Percentiles rank a stretch among this genome's conserved stretches.
These are phyloP conservation scores for Prionace glauca DNA, from an alignment of 2,797 vertebrate species.

Conservation along the genomic window DNA sequence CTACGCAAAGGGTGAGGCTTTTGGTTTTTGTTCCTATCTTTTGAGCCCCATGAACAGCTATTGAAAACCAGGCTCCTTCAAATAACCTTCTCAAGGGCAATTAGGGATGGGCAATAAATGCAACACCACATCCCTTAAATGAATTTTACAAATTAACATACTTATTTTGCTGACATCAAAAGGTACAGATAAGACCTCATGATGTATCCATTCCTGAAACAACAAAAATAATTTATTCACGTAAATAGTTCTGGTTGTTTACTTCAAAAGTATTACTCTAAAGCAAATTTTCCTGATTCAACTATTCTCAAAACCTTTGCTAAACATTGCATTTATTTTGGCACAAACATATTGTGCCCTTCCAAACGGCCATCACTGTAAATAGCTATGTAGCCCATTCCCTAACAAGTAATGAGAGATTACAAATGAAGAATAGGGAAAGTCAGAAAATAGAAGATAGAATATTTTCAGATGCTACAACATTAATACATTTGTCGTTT, in stretches of 20 bases:
- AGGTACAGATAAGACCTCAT: no score
- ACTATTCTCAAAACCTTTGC: background rate
- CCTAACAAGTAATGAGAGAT: background rate
- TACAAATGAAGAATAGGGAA: background rate
- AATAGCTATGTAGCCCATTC: background rate
- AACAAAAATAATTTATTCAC: no score
- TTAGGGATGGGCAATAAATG: no score
- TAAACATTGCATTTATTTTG: conserved; percentile 1
- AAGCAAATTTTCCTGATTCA: background rate
- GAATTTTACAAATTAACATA: no score
- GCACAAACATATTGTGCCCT: background rate
- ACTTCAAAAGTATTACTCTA: no score
- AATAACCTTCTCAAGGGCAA: no score
- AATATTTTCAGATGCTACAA: background rate
- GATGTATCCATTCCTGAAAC: no score
- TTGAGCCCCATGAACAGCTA: background rate
- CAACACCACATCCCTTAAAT: no score
- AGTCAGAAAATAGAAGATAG: background rate
- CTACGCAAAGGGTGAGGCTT: no score
- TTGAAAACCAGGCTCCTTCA: no score
- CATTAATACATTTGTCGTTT: background rate
- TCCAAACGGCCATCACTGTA: background rate
- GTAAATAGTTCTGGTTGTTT: no score
- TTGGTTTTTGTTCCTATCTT: background rate
- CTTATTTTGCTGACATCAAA: no score